Evolutionary conservation across 2,888 invertebrate species (phyloP).

Genomic region (Siphonodentalium dalli): DNA sequence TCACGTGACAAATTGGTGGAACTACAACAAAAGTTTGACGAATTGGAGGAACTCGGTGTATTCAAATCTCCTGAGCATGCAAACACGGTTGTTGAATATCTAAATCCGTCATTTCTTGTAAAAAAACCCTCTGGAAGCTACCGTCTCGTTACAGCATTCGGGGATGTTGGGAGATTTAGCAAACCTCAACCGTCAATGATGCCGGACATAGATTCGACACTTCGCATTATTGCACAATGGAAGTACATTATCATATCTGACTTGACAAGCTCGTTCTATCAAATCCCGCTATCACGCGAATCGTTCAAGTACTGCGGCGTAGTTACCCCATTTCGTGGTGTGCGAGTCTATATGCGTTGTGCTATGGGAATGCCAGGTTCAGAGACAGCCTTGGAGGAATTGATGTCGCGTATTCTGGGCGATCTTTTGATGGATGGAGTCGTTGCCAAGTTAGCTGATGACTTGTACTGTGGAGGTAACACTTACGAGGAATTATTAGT

Average conservation of each 20-base stretch:
- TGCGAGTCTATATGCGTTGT: conserved; percentile 33
- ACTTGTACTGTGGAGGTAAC: conserved; percentile 34
- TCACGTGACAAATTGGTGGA: no score
- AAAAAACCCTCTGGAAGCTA: conserved; percentile 6
- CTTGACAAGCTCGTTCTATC: conserved; percentile 33
- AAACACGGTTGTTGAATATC: no score
- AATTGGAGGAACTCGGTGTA: no score
- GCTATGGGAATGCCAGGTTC: conserved; percentile 43
- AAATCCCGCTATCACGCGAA: conserved; percentile 30
- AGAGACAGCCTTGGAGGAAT: conserved; percentile 36
- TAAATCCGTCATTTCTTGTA: conserved; percentile 7
- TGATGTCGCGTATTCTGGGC: conserved; percentile 33
- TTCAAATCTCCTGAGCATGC: no score
- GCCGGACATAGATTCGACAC: conserved; percentile 23
- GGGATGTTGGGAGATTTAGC: conserved; percentile 19
- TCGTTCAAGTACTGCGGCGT: conserved; percentile 41
- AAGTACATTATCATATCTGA: conserved; percentile 33
- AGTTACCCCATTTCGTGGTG: conserved; percentile 33
- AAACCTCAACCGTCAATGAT: conserved; percentile 29
- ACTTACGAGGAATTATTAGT: conserved; percentile 22
- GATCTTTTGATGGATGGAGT: conserved; percentile 27
- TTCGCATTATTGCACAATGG: conserved; percentile 28
- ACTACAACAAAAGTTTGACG: no score
- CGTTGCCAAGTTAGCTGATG: conserved; percentile 35
- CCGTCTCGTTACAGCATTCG: conserved; percentile 21